Evolutionary conservation across 1,140 invertebrate genomes (phyloP).

Genomic region (Anagrus nilaparvatae): DNA sequence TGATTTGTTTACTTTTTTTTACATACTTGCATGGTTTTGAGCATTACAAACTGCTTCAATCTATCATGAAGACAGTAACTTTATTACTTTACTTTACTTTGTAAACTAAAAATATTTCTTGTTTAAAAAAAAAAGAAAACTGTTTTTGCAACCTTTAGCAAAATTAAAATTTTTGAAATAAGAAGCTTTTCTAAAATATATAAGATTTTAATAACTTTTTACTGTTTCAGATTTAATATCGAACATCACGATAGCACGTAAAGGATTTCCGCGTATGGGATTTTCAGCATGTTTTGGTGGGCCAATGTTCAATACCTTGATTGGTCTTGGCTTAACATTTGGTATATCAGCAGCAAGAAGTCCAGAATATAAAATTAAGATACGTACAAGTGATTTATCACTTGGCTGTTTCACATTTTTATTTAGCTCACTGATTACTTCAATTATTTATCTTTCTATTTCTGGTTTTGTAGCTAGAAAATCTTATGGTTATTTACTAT

Average conservation of each 20-base stretch:
- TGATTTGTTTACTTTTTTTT: too few species aligned
- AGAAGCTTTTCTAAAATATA: not conserved
- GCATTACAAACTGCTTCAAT: too few species aligned
- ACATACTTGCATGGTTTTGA: too few species aligned
- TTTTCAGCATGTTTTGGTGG: constrained; percentile 62
- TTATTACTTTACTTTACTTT: too few species aligned
- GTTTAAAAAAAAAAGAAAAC: too few species aligned
- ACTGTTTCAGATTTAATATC: constrained; percentile 52
- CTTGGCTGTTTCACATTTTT: constrained; percentile 35
- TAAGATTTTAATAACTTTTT: not conserved
- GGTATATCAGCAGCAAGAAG: constrained; percentile 19
- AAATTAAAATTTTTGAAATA: too few species aligned
- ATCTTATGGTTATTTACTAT: constrained; percentile 33
- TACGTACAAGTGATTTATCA: constrained; percentile 35
- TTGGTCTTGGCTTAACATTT: constrained; percentile 35
- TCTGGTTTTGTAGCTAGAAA: constrained; percentile 26
- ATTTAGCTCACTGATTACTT: constrained; percentile 26
- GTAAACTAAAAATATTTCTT: too few species aligned
- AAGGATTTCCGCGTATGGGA: constrained; percentile 57
- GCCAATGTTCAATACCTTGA: constrained; percentile 55
- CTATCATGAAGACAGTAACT: too few species aligned
- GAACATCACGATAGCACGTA: constrained; percentile 51
- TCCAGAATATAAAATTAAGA: constrained; percentile 20
- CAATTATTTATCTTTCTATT: constrained; percentile 29
- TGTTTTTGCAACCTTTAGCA: too few species aligned